These are phyloP conservation scores for Oxyruncus cristatus DNA, from an alignment of 2,113 vertebrate species.

Conservation along the genomic window DNA sequence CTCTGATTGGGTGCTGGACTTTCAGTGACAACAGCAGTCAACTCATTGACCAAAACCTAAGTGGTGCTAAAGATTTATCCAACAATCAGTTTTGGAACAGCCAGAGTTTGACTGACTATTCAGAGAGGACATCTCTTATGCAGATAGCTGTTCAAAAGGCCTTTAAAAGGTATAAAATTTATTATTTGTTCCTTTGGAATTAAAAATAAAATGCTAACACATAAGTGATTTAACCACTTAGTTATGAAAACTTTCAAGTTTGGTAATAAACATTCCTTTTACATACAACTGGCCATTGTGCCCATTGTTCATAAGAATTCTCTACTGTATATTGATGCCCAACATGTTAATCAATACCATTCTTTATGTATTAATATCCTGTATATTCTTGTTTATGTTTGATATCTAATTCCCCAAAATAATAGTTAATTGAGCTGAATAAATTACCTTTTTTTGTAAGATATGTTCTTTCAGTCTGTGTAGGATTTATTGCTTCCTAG, in stretches of 20 bases:
- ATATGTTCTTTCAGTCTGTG: background rate
- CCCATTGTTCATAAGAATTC: background rate
- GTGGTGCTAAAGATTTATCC: background rate
- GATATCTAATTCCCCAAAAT: background rate
- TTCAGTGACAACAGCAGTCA: background rate
- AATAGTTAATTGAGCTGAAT: conserved; percentile 29
- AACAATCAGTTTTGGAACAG: background rate
- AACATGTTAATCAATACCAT: background rate
- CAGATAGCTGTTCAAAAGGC: background rate
- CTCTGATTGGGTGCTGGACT: background rate
- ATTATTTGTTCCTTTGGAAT: background rate
- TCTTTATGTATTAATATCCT: conserved; percentile 25
- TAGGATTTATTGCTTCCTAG: background rate
- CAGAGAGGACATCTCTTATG: background rate
- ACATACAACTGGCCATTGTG: background rate
- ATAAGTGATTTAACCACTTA: background rate
- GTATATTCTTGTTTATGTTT: conserved; percentile 23
- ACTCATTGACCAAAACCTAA: background rate
- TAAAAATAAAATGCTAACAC: background rate
- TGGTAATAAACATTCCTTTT: background rate
- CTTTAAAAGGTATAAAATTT: background rate
- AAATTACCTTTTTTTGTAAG: conserved; percentile 21
- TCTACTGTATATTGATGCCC: background rate
- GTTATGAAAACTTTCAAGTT: background rate
- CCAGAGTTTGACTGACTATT: background rate